A percentile compares a stretch with the other conserved stretches of the same genome.
Conservation (phyloP, 2,113 vertebrate species). For the Nyctibius bracteatus region DNA sequence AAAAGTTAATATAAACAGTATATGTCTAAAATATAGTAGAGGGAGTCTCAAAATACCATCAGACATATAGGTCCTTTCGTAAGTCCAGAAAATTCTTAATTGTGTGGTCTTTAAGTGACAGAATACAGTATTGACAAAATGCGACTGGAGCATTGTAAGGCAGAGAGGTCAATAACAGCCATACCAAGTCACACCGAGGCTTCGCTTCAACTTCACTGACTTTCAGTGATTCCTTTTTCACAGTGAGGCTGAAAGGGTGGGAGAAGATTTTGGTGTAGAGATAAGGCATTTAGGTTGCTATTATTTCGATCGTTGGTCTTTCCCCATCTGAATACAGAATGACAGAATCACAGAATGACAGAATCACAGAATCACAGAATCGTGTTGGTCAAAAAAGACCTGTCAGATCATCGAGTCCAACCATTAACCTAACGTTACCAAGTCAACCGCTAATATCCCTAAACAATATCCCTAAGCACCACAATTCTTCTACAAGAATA, state of each 20-base stretch:
- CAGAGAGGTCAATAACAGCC: neutral
- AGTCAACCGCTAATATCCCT: no score
- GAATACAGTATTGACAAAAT: neutral
- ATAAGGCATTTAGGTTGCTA: neutral
- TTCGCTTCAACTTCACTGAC: neutral
- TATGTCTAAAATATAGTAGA: neutral
- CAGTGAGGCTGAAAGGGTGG: neutral
- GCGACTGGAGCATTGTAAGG: neutral
- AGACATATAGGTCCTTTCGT: neutral
- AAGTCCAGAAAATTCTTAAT: neutral
- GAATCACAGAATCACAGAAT: no score
- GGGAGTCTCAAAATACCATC: neutral
- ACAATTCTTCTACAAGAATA: no score
- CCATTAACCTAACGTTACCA: no score
- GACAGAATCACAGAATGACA: no score
- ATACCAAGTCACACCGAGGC: neutral
- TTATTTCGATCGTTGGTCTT: rapidly evolving
- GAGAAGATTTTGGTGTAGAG: neutral
- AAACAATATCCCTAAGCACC: no score
- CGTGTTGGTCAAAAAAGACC: no score
- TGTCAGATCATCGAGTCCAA: no score
- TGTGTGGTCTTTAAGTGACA: neutral
- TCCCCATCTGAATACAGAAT: no score
- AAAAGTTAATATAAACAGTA: neutral
- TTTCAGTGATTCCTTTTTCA: neutral